A percentile compares a stretch with the other conserved stretches of the same genome.
These are phyloP conservation scores for Cremastinae sp. DNA, from an alignment of 2,888 invertebrate genomes.

Conservation along the genomic window DNA sequence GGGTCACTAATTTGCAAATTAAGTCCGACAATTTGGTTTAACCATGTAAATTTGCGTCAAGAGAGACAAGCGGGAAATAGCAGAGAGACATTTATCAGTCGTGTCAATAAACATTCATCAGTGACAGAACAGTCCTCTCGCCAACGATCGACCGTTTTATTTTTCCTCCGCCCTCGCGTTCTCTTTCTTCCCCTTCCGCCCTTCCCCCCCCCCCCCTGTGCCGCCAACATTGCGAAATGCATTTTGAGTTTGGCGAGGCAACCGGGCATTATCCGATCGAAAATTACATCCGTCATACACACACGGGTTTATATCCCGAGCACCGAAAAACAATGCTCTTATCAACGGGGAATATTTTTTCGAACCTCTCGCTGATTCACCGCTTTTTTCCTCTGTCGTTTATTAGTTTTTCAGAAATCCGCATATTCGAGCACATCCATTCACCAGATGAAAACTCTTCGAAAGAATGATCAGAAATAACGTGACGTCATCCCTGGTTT, in stretches of 20 bases:
- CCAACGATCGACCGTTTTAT: background rate
- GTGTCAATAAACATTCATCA: background rate
- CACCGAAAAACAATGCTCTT: too few species aligned
- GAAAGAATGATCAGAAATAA: too few species aligned
- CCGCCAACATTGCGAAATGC: background rate
- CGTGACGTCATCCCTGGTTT: too few species aligned
- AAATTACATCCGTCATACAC: conserved; percentile 4
- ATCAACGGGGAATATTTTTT: too few species aligned
- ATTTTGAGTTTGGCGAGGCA: background rate
- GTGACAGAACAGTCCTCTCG: background rate
- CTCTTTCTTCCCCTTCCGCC: background rate
- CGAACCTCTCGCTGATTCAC: too few species aligned
- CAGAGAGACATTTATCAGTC: background rate
- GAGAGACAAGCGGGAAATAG: background rate
- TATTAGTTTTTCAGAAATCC: too few species aligned
- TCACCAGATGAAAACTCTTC: too few species aligned
- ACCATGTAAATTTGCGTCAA: background rate
- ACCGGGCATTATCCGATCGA: background rate
- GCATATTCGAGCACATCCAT: too few species aligned
- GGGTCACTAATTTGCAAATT: too few species aligned
- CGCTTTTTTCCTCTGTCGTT: too few species aligned
- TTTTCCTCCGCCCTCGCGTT: background rate
- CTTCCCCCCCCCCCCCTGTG: background rate
- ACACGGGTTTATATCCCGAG: too few species aligned
- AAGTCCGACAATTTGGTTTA: too few species aligned